Evolutionary conservation across 2,888 invertebrate species (phyloP), one percentile per base, ranked within the genome.

Genomic region (Meloe dianella): DNA sequence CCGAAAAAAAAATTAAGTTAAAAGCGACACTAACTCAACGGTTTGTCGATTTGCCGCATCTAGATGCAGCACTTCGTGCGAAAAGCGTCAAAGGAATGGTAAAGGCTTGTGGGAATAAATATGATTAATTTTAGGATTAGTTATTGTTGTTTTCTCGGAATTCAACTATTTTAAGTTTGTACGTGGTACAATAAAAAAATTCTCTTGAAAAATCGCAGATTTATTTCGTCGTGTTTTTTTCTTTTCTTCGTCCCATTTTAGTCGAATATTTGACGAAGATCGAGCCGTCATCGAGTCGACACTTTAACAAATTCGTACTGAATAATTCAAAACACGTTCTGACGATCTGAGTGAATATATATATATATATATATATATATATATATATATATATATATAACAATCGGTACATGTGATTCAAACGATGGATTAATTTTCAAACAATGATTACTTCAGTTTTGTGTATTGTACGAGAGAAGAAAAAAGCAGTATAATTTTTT

Each of bases 221-320:
- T 41, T 41, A 41, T 41, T 41, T 41, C 4, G 14, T 22, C 22
- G 20, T 12, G 2, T 22, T 51, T 2, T 20, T 51, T 1, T 51
- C 24, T 10, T 12, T 24, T 24, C 12, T 14, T 2, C 12, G 12
- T 22, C 8, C 41, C n/a, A 41, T 41, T 12, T 51, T 12, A 10
- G 22, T 51, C 51, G 51, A 51, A 51, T 51, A 51, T 63, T 60
- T 61, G 63, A 64, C 27, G 27, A 27, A 54, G 14, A 54, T 54
- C 54, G 54, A 27, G 54, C 54, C 54, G 27, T 54, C 54, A 54
- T 54, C 54, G 54, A 54, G 24, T 54, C 54, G 54, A 54, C 54
- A 54, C 54, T 54, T 54, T 54, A 27, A 54, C 54, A 54, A 54
- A 54, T 54, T 54, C 54, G 27, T 54, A 27, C 8, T 54, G 54